These are phyloP conservation scores for Notocelia uddmanniana DNA, from an alignment of 2,888 invertebrate species.

Conservation along the genomic window DNA sequence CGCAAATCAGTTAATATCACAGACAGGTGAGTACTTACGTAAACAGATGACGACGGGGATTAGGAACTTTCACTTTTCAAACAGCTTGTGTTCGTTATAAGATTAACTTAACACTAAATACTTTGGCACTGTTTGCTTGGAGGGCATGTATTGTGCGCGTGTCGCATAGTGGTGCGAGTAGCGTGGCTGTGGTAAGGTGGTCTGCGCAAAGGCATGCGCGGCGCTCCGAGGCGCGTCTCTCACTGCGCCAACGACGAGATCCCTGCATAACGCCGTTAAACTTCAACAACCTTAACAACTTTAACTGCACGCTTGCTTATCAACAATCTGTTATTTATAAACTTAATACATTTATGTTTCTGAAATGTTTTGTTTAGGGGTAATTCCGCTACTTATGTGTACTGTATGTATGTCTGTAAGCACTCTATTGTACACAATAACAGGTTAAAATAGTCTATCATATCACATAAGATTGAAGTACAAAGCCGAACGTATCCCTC, in stretches of 20 bases:
- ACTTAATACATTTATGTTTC: not conserved
- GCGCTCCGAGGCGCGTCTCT: conserved; percentile 75
- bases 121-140: conserved; percentile 63
- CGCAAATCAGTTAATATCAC: conserved; percentile 49
- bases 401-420: too few relatives aligned
- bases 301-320: conserved; percentile 20
- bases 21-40: conserved; percentile 73
- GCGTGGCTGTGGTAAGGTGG: conserved; percentile 48
- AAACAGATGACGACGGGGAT: conserved; percentile 55
- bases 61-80: conserved; percentile 63
- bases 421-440: too few relatives aligned
- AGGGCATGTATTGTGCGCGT: conserved; percentile 46
- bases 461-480: too few relatives aligned
- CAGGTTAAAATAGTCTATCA: too few relatives aligned
- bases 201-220: conserved; percentile 70
- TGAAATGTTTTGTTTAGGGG: not conserved
- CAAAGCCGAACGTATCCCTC: too few relatives aligned
- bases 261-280: conserved; percentile 51
- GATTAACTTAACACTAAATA: conserved; percentile 60
- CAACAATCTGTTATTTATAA: conserved; percentile 1
- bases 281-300: conserved; percentile 22
- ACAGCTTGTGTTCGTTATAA: conserved; percentile 51
- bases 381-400: not conserved
- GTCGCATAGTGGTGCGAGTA: conserved; percentile 34
- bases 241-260: conserved; percentile 65